Evolutionary conservation across 2,888 invertebrate genomes (phyloP).

Genomic region (Scaptomyza reducta): DNA sequence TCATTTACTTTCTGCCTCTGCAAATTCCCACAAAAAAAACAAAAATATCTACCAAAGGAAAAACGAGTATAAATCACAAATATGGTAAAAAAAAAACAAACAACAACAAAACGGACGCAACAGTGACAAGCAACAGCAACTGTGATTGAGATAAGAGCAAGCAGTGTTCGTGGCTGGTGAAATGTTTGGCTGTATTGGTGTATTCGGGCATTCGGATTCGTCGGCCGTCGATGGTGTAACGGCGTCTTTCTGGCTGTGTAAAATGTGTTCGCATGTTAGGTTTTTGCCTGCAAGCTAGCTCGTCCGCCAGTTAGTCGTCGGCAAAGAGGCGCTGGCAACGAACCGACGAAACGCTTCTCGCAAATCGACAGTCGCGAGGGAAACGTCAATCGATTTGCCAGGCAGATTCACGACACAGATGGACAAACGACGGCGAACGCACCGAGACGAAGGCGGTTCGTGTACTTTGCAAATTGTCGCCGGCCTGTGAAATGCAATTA

Average conservation of each 20-base stretch:
- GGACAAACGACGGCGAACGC: slow-evolving; percentile 10
- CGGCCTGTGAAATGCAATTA: slow-evolving; percentile 40
- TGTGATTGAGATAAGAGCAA: slow-evolving; percentile 40
- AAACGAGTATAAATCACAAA: slow-evolving; percentile 14
- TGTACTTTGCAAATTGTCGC: slow-evolving; percentile 41
- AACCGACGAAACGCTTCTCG: slow-evolving; percentile 38
- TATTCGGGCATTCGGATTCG: slow-evolving; percentile 39
- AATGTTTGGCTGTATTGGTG: slow-evolving; percentile 29
- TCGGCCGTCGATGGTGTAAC: slow-evolving; percentile 20
- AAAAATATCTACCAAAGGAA: slow-evolving; percentile 3
- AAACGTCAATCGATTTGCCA: slow-evolving; percentile 53
- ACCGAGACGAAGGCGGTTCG: slow-evolving; percentile 14
- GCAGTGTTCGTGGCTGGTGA: slow-evolving; percentile 30
- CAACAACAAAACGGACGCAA: slow-evolving; percentile 9
- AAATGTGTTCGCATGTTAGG: slow-evolving; percentile 22
- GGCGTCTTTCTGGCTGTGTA: slow-evolving; percentile 65
- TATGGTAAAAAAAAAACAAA: slow-evolving; percentile 4
- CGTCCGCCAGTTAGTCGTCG: slow-evolving; percentile 44
- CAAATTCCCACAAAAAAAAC: neutral
- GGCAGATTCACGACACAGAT: slow-evolving; percentile 51
- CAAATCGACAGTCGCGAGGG: slow-evolving; percentile 37
- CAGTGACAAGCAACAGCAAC: slow-evolving; percentile 12
- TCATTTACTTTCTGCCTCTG: neutral
- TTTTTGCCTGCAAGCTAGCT: slow-evolving; percentile 25
- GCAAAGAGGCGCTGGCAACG: slow-evolving; percentile 51